A percentile compares a stretch with the other conserved stretches of the same genome.
phyloP scores from a whole-genome alignment of 2,888 invertebrate species.

The Leucoptera coffeella region DNA sequence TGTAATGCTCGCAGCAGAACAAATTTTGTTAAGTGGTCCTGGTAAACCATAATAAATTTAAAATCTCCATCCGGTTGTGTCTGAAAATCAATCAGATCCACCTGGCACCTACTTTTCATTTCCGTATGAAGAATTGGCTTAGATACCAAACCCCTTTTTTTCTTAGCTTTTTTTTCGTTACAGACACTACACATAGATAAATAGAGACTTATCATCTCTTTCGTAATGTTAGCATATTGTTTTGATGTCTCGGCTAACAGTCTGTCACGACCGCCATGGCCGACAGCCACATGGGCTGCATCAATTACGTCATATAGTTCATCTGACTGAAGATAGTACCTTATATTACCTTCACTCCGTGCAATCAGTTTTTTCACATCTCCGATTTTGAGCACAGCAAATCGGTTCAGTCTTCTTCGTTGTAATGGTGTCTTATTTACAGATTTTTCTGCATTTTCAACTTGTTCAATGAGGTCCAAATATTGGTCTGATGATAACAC shows the following conservation, averaged over 20 bases:
- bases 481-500: too few species aligned
- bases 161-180: slow-evolving; percentile 9
- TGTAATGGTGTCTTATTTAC: not conserved
- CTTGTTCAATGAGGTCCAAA: too few species aligned
- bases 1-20: slow-evolving; percentile 14
- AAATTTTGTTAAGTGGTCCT: slow-evolving; percentile 25
- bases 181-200: slow-evolving; percentile 11
- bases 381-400: slow-evolving; percentile 6
- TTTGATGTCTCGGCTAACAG: slow-evolving; percentile 9
- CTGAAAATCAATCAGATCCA: slow-evolving; percentile 19
- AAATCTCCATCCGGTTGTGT: slow-evolving; percentile 12
- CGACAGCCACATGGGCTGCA: slow-evolving; percentile 10
- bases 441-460: too few species aligned
- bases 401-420: slow-evolving; percentile 7
- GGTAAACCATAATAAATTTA: slow-evolving; percentile 18
- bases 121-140: slow-evolving; percentile 11
- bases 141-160: slow-evolving; percentile 12
- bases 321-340: slow-evolving; percentile 1
- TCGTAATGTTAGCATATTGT: slow-evolving; percentile 11
- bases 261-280: slow-evolving; percentile 13
- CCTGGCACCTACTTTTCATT: slow-evolving; percentile 15
- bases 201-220: slow-evolving; percentile 10
- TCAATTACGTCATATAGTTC: slow-evolving; percentile 10
- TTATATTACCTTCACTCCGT: slow-evolving; percentile 2
- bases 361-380: too few species aligned